Conservation (phyloP, 2,888 invertebrate species). For the Callosobruchus maculatus region DNA sequence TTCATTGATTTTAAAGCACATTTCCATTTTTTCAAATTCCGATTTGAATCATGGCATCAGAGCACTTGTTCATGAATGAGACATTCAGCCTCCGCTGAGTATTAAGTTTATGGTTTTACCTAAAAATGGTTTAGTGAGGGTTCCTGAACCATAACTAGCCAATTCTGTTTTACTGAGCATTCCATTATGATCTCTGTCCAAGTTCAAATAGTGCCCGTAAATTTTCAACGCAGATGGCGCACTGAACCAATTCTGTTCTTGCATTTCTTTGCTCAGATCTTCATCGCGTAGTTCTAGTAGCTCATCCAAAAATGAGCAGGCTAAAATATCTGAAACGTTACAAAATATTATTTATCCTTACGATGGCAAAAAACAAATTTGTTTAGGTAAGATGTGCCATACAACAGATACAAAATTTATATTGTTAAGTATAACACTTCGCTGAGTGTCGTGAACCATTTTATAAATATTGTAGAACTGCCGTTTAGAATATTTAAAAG, state of each 20-base stretch:
- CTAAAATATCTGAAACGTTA: constrained; percentile 62
- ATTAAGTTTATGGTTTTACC: neutral
- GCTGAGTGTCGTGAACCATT: too few relatives aligned
- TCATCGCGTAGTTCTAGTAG: constrained; percentile 64
- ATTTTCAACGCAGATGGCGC: constrained; percentile 84
- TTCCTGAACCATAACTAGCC: constrained; percentile 85
- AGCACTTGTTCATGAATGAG: too few relatives aligned
- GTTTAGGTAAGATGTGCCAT: too few relatives aligned
- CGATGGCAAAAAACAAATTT: too few relatives aligned
- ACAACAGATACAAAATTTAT: too few relatives aligned
- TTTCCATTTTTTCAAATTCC: too few relatives aligned
- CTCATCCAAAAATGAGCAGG: constrained; percentile 89
- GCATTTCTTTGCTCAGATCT: constrained; percentile 70
- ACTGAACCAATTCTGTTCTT: constrained; percentile 90
- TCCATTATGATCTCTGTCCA: constrained; percentile 93
- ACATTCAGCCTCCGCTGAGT: too few relatives aligned
- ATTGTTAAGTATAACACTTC: too few relatives aligned
- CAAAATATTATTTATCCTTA: neutral
- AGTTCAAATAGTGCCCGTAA: constrained; percentile 89
- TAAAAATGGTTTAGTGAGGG: constrained; percentile 85
- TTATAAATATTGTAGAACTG: too few relatives aligned
- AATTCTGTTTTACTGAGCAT: constrained; percentile 91
- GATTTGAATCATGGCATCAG: too few relatives aligned
- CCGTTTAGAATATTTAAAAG: too few relatives aligned
- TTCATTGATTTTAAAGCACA: too few relatives aligned